Conservation (phyloP, 2,113 vertebrate genomes). For the Gymnorhina tibicen region DNA sequence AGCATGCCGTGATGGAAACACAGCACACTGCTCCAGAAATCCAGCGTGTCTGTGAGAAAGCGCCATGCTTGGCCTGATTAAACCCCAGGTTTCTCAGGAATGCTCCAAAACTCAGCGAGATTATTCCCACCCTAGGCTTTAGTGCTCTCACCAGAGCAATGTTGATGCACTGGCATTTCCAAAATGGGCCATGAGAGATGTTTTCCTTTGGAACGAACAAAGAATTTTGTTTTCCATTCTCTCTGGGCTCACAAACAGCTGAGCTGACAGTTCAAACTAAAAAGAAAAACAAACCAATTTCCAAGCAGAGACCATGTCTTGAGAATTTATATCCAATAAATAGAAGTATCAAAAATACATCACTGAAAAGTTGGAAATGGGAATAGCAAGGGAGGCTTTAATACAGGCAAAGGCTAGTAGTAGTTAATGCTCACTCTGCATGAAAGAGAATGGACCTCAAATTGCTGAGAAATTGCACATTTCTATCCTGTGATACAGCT, state of each 20-base stretch:
- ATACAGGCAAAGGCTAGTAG: neutral
- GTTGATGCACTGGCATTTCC: neutral
- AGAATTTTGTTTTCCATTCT: slow-evolving; percentile 27
- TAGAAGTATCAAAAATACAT: neutral
- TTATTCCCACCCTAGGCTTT: neutral
- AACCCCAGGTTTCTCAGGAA: neutral
- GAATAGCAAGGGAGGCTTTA: neutral
- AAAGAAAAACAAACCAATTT: slow-evolving; percentile 26
- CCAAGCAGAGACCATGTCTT: neutral
- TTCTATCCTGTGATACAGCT: neutral
- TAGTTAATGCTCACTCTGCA: neutral
- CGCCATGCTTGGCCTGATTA: neutral
- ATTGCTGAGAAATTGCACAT: neutral
- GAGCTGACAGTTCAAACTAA: neutral
- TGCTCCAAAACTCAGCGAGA: neutral
- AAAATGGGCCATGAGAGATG: neutral
- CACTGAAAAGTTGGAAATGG: neutral
- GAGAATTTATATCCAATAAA: neutral
- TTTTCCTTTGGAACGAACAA: slow-evolving; percentile 1
- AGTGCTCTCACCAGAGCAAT: neutral
- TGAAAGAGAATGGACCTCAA: neutral
- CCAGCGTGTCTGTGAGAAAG: neutral
- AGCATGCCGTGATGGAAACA: neutral
- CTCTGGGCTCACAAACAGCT: neutral
- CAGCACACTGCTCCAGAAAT: neutral